Conservation (phyloP, 2,888 invertebrate genomes). For the Griposia aprilina region DNA sequence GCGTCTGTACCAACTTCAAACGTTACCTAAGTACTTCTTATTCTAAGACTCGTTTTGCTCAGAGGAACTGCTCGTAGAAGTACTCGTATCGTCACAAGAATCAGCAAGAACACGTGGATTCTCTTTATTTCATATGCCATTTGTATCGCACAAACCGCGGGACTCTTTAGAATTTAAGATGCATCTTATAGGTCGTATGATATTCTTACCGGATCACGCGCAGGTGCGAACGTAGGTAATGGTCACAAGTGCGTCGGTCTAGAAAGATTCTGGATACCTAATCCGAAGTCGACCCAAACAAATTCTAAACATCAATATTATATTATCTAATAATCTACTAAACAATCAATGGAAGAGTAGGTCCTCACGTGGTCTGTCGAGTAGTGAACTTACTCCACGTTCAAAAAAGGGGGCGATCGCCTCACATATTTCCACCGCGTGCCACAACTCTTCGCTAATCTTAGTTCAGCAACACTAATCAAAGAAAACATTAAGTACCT, state of each 20-base stretch:
- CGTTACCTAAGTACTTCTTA: constrained; percentile 1
- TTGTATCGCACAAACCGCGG: not conserved
- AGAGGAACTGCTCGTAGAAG: not conserved
- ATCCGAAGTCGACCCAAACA: not conserved
- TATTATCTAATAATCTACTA: too few relatives aligned
- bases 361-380: not conserved
- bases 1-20: constrained; percentile 10
- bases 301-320: not conserved
- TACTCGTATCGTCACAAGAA: not conserved
- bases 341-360: not conserved
- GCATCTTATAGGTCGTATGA: not conserved
- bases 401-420: not conserved
- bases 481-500: constrained; percentile 1
- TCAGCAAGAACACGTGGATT: not conserved
- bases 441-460: not conserved
- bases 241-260: too few relatives aligned
- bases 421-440: not conserved
- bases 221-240: not conserved
- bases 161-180: not conserved
- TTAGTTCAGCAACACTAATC: not conserved
- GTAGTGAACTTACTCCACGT: too few relatives aligned
- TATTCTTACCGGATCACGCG: too few relatives aligned
- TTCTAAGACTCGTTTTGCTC: not conserved
- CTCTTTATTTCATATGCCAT: not conserved
- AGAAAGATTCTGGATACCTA: not conserved